phyloP scores from a whole-genome alignment of 2,888 invertebrate species.

The Idaea straminata region DNA sequence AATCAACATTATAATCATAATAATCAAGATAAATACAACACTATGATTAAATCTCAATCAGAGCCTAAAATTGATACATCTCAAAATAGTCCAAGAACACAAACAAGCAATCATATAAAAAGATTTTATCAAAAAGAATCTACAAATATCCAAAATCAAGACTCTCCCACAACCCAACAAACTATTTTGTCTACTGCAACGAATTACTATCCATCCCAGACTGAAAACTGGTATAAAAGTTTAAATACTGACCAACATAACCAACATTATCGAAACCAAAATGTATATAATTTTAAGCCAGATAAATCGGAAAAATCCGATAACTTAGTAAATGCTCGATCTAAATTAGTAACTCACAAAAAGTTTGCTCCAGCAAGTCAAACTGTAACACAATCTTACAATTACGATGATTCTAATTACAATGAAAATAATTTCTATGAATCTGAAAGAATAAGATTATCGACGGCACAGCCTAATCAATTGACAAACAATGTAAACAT shows the following conservation, averaged over 20 bases:
- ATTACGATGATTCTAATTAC: constrained; percentile 30
- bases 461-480: constrained; percentile 7
- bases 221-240: constrained; percentile 17
- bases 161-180: constrained; percentile 3
- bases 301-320: constrained; percentile 17
- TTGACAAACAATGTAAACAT: not conserved
- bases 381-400: constrained; percentile 54
- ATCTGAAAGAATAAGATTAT: constrained; percentile 22
- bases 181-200: constrained; percentile 14
- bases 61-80: not conserved
- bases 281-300: constrained; percentile 1
- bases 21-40: not conserved
- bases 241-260: constrained; percentile 19
- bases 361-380: constrained; percentile 52
- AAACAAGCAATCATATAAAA: not conserved
- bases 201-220: constrained; percentile 15
- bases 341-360: constrained; percentile 50
- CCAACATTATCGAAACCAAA: constrained; percentile 12
- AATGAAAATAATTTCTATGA: constrained; percentile 39
- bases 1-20: constrained; percentile 13
- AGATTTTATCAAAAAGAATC: not conserved
- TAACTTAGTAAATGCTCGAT: constrained; percentile 26
- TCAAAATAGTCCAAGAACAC: not conserved
- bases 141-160: constrained; percentile 3
- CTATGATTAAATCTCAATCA: not conserved